Percentiles rank a stretch among this genome's conserved stretches.
phyloP scores from a whole-genome alignment of 2,113 vertebrate species.

The Protomyctophum bolini region DNA sequence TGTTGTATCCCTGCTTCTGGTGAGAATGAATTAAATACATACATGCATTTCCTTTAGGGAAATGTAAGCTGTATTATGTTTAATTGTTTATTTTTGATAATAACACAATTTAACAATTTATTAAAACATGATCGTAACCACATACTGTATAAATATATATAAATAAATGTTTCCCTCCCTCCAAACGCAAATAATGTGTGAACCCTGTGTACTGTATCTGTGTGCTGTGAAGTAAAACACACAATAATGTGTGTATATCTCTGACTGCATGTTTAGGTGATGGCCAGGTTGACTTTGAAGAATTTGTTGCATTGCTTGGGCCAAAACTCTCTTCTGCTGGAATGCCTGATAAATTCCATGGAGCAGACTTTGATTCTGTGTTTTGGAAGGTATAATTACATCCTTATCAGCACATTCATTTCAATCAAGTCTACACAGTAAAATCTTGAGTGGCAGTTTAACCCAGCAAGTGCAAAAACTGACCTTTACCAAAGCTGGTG shows the following conservation, averaged over 20 bases:
- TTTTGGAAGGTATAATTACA: conserved; percentile 92
- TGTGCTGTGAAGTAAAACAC: not conserved
- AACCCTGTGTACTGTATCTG: not conserved
- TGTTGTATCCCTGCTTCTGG: too few species aligned
- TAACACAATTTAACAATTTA: too few species aligned
- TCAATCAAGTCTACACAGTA: not conserved
- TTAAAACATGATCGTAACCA: too few species aligned
- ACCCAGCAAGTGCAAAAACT: too few species aligned
- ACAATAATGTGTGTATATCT: conserved; percentile 12
- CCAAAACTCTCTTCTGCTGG: conserved; percentile 92
- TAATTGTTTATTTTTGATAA: too few species aligned
- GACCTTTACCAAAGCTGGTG: too few species aligned
- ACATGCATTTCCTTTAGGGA: too few species aligned
- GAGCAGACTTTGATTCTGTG: conserved; percentile 95
- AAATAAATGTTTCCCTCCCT: not conserved
- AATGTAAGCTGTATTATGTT: too few species aligned
- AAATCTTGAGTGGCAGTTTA: too few species aligned
- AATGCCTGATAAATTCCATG: conserved; percentile 94
- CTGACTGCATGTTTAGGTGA: conserved; percentile 80
- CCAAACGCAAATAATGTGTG: not conserved
- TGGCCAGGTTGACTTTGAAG: conserved; percentile 96
- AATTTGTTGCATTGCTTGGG: conserved; percentile 94
- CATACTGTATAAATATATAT: not conserved
- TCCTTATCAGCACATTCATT: not conserved
- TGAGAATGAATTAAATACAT: too few species aligned